phyloP scores from a whole-genome alignment of 1,140 invertebrate genomes.

The Drosophila nigrodunni region DNA sequence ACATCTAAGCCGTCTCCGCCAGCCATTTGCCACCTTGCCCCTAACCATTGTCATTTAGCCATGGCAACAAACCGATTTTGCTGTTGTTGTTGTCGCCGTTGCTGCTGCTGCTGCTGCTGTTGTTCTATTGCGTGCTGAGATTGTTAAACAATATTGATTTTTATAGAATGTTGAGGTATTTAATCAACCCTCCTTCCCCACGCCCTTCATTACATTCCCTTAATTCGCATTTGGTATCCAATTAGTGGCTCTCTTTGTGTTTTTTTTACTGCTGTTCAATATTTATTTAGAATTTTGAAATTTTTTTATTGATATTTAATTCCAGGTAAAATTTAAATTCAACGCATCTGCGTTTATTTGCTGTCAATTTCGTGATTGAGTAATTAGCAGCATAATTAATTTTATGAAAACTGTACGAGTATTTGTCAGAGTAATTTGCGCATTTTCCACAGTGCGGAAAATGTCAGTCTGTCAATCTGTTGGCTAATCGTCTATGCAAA shows the following conservation, averaged over 20 bases:
- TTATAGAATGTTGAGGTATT: conserved; percentile 51
- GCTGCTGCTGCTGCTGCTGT: background rate
- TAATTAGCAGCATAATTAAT: conserved; percentile 56
- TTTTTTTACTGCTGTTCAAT: conserved; percentile 25
- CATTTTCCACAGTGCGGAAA: conserved; percentile 26
- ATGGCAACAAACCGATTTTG: conserved; percentile 54
- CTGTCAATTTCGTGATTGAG: conserved; percentile 20
- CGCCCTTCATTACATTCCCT: background rate
- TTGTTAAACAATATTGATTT: conserved; percentile 74
- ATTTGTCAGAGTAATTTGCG: conserved; percentile 14
- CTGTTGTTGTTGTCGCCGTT: background rate
- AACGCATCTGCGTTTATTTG: conserved; percentile 45
- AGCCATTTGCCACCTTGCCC: too few relatives aligned
- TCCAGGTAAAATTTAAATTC: conserved; percentile 33
- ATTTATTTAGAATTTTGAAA: conserved; percentile 3
- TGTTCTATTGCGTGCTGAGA: conserved; percentile 66
- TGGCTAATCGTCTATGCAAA: conserved; percentile 18
- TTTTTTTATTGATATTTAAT: conserved; percentile 32
- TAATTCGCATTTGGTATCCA: conserved; percentile 60
- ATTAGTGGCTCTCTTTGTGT: conserved; percentile 53
- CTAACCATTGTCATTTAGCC: conserved; percentile 11
- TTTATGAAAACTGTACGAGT: conserved; percentile 24
- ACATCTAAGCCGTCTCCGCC: background rate
- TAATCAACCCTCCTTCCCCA: conserved; percentile 50
- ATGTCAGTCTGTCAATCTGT: conserved; percentile 28